Evolutionary conservation across 2,888 invertebrate species (phyloP).

Genomic region (Ariolimax columbianus): DNA sequence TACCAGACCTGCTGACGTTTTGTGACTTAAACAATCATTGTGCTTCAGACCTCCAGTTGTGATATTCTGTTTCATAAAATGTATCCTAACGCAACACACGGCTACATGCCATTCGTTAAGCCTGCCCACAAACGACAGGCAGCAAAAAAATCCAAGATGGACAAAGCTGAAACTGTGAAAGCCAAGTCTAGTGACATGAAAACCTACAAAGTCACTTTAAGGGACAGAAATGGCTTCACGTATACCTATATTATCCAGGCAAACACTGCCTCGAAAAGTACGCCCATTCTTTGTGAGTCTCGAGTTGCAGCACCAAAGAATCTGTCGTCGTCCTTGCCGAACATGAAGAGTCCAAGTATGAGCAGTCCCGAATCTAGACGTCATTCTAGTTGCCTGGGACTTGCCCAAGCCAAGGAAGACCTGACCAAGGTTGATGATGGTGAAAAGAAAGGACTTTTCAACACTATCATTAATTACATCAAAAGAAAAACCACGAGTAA

Average conservation of each 20-base stretch:
- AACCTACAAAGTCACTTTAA: constrained; percentile 69
- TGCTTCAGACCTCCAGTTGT: background rate
- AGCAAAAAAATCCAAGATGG: constrained; percentile 63
- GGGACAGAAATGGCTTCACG: constrained; percentile 71
- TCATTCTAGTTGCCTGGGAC: constrained; percentile 47
- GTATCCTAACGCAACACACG: constrained; percentile 74
- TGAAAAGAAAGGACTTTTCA: constrained; percentile 71
- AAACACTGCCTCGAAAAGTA: constrained; percentile 68
- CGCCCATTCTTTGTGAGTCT: constrained; percentile 68
- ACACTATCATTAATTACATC: constrained; percentile 67
- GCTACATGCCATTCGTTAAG: constrained; percentile 75
- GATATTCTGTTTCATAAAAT: constrained; percentile 58
- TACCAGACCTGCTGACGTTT: background rate
- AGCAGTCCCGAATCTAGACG: constrained; percentile 48
- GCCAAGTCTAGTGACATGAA: constrained; percentile 59
- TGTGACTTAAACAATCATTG: too few relatives aligned
- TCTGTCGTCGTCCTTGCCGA: constrained; percentile 53
- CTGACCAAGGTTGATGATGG: constrained; percentile 57
- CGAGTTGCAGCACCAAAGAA: constrained; percentile 53
- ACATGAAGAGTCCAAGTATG: constrained; percentile 50
- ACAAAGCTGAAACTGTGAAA: constrained; percentile 55
- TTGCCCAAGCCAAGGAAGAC: constrained; percentile 54
- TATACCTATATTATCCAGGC: constrained; percentile 73
- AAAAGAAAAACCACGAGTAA: constrained; percentile 60
- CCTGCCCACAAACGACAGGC: constrained; percentile 62